Evolutionary conservation across 2,797 vertebrate genomes (phyloP).

Genomic region (Semotilus atromaculatus): DNA sequence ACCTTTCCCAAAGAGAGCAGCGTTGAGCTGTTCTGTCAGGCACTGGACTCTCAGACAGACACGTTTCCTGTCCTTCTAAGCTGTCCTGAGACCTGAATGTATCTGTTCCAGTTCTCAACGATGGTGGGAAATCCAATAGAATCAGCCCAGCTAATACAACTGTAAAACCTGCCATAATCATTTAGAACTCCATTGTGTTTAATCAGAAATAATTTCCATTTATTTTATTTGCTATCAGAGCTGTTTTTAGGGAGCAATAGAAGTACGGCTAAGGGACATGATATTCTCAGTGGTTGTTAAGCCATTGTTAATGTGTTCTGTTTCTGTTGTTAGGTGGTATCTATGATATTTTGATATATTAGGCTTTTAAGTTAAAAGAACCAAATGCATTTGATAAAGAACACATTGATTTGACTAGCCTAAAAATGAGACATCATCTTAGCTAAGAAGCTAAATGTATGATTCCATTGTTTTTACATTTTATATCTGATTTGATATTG

Average conservation of each 20-base stretch:
- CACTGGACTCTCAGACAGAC: slow-evolving; percentile 64
- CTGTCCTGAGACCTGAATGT: slow-evolving; percentile 58
- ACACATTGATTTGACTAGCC: not conserved
- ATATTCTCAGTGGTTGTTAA: not conserved
- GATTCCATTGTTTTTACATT: not conserved
- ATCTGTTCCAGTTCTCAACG: slow-evolving; percentile 72
- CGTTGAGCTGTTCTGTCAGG: slow-evolving; percentile 64
- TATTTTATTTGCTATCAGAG: not conserved
- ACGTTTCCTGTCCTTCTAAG: slow-evolving; percentile 28
- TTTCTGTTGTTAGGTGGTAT: not conserved
- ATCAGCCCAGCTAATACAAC: not conserved
- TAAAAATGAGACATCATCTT: not conserved
- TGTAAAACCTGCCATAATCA: not conserved
- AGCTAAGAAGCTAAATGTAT: not conserved
- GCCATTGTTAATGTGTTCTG: not conserved
- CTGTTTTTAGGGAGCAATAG: too few relatives aligned
- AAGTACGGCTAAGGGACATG: not conserved
- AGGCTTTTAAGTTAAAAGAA: not conserved
- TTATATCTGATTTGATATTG: not conserved
- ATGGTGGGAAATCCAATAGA: slow-evolving; percentile 64
- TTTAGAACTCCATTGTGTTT: not conserved
- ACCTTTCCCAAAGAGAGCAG: slow-evolving; percentile 65
- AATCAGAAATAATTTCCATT: not conserved
- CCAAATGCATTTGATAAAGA: not conserved
- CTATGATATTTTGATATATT: not conserved